Percentiles rank a stretch among this genome's conserved stretches.
Evolutionary conservation across 2,888 invertebrate species (phyloP).

Genomic region (Tupiocoris notatus): DNA sequence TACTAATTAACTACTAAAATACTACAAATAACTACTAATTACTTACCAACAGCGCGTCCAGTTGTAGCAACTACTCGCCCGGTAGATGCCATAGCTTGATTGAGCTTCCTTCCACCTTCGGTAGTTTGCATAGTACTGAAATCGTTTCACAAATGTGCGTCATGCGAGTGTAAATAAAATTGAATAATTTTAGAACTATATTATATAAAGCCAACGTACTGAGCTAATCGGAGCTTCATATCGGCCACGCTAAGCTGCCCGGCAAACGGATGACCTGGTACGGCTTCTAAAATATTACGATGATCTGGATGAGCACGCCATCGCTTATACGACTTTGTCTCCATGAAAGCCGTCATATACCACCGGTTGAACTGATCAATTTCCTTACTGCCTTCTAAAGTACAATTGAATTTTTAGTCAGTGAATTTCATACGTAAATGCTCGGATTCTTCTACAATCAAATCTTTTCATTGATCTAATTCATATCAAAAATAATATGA

Average conservation of each 20-base stretch:
- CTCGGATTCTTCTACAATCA: no score
- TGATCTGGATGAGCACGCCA: slow-evolving; percentile 72
- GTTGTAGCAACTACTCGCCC: slow-evolving; percentile 84
- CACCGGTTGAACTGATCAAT: slow-evolving; percentile 82
- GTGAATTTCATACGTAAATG: no score
- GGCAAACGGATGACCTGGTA: slow-evolving; percentile 87
- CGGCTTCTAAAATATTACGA: slow-evolving; percentile 63
- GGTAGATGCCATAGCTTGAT: slow-evolving; percentile 87
- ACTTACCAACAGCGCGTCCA: slow-evolving; percentile 69
- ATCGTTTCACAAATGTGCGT: no score
- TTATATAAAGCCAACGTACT: no score
- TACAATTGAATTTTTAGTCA: not conserved
- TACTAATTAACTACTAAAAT: no score
- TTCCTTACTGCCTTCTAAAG: slow-evolving; percentile 72
- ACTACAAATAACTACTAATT: slow-evolving; percentile 30
- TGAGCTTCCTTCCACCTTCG: slow-evolving; percentile 88
- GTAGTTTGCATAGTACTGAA: slow-evolving; percentile 88
- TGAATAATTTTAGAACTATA: not conserved
- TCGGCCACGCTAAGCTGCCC: slow-evolving; percentile 93
- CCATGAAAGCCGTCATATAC: slow-evolving; percentile 81
- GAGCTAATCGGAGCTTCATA: slow-evolving; percentile 86
- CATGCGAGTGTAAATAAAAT: no score
- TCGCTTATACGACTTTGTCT: slow-evolving; percentile 82
- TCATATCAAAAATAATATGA: no score
- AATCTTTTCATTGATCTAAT: no score